Evolutionary conservation across 1,140 invertebrate species (phyloP), one percentile per base, ranked within the genome.

Genomic region (Pachyrhynchus sulphureomaculatus): DNA sequence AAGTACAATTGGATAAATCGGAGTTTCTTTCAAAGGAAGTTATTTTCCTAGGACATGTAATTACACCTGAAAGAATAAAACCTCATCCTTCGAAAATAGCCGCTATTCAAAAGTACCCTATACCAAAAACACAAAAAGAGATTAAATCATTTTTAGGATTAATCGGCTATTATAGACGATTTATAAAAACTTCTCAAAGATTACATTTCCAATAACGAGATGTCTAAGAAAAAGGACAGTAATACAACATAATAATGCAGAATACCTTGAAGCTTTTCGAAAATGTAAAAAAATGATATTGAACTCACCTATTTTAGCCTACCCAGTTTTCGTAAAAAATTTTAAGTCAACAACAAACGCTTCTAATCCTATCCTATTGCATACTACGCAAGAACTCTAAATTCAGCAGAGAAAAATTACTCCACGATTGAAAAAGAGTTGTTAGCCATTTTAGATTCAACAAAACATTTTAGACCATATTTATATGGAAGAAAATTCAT

Each of bases 321-420:
- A 65, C 73, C 76, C 73, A 0, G 71, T 77, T 60, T 74, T 76
- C 52, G 15, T 29, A 2, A 65, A 72, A 72, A 32, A 20, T 53
- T 77, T 76, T 48, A 67, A 70, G 17, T 49, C 76, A 20, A 68
- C 69, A 8, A 75, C 73, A 12, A 76, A 79, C 42, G 77, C 75
- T 1, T 64, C 48, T 21, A 64, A 72, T 53, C n/a, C n/a, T n/a
- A n/a, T n/a, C n/a, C n/a, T n/a, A n/a, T n/a, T n/a, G n/a, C n/a
- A n/a, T n/a, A n/a, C n/a, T n/a, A n/a, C n/a, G n/a, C n/a, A n/a
- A n/a, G n/a, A n/a, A n/a, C n/a, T n/a, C n/a, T n/a, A n/a, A n/a
- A n/a, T n/a, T n/a, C n/a, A n/a, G n/a, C n/a, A n/a, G n/a, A n/a
- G n/a, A n/a, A n/a, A n/a, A n/a, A n/a, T n/a, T n/a, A n/a, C n/a